Evolutionary conservation across 2,888 invertebrate species (phyloP), one percentile per base, ranked within the genome.

Genomic region (Teleiodes luculella): DNA sequence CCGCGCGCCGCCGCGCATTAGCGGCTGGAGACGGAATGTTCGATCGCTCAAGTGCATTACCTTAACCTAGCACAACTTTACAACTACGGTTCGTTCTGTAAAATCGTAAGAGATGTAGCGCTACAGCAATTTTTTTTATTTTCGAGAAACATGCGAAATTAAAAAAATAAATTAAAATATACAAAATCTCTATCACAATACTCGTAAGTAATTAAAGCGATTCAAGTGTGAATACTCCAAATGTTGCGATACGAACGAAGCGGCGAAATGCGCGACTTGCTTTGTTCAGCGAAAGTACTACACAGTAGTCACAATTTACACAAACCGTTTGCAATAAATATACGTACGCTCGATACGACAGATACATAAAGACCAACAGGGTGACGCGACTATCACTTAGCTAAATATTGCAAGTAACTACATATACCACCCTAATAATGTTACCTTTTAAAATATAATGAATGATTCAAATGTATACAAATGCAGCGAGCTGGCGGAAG

Each of bases 101-200:
- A 66, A 73, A 76, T 78, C 76, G 81, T 83, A 80, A 83, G 78
- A 83, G 81, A 82, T 78, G 83, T 80, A 83, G 86, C 84, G 85
- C 83, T 83, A 84, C 84, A 76, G 74, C 78, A 77, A 81, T 78
- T 78, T 75, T 78, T 75, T 48, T 47, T 53, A 66, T 68, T 70
- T 69, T 68, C 76, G 81, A 84, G 77, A 82, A 68, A 86, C 81
- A 78, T 86, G 87, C 84, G 81, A 87, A 88, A 86, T 86, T 85
- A 83, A 81, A 86, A 86, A 86, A 88, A 89, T 88, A 88, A 89
- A 88, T 89, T 88, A 89, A 86, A 88, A 87, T 88, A 89, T 88
- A 89, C 88, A 89, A 88, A 87, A 89, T 87, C 87, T 89, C 89
- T 89, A 89, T 88, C 89, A 88, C 89, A 89, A 89, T 88, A 88